Percentiles rank a stretch among this genome's conserved stretches.
These are phyloP conservation scores for Saiga tatarica DNA, from an alignment of 2,113 vertebrate genomes.

Conservation along the genomic window DNA sequence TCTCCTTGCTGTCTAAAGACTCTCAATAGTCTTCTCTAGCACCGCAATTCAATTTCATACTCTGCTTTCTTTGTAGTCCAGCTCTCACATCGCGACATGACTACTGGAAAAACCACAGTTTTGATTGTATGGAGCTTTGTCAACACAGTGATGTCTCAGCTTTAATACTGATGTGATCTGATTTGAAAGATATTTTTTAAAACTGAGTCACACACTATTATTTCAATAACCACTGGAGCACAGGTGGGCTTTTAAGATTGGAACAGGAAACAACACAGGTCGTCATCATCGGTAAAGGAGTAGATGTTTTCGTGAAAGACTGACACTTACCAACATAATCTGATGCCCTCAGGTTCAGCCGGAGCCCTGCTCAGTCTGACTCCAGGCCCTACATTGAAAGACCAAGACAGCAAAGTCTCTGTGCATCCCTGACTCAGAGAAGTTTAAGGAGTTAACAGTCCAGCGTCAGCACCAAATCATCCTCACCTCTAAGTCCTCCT, in stretches of 20 bases:
- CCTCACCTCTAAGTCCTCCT: too few relatives aligned
- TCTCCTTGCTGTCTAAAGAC: not conserved
- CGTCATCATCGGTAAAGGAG: not conserved
- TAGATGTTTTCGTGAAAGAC: not conserved
- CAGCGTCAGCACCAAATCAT: too few relatives aligned
- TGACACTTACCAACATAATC: fast-evolving
- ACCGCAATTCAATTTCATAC: not conserved
- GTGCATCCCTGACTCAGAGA: not conserved
- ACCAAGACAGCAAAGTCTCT: not conserved
- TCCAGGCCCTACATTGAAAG: fast-evolving
- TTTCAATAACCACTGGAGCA: not conserved
- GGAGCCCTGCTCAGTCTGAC: fast-evolving
- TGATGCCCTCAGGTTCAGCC: fast-evolving
- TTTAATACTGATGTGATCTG: not conserved
- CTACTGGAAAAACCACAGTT: not conserved
- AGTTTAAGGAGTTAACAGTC: not conserved
- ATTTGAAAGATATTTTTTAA: constrained; percentile 13
- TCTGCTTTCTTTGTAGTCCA: not conserved
- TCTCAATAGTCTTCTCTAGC: not conserved
- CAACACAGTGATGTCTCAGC: not conserved
- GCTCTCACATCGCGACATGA: not conserved
- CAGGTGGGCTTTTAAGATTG: not conserved
- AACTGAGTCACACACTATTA: not conserved
- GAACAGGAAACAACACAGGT: fast-evolving
- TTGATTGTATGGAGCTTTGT: not conserved